Conservation (phyloP, 2,113 vertebrate species). For the Archilochus colubris region DNA sequence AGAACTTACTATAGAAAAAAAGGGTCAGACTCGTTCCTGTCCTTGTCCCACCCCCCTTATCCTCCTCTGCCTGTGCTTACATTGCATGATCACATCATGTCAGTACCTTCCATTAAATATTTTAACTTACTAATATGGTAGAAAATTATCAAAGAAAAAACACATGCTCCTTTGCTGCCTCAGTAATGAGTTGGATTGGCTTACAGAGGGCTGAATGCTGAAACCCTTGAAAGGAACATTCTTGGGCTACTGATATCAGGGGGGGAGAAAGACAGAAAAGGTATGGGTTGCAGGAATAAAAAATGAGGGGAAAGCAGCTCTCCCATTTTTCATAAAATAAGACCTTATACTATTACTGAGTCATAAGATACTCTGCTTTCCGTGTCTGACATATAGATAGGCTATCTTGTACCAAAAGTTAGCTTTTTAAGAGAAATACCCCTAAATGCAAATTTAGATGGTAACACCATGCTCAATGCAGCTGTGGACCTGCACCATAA, state of each 20-base stretch:
- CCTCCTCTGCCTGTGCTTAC: not conserved
- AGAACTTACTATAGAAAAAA: not conserved
- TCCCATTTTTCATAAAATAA: not conserved
- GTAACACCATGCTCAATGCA: not conserved
- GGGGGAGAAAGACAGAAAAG: not conserved
- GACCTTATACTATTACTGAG: not conserved
- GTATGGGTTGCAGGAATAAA: not conserved
- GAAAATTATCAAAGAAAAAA: not conserved
- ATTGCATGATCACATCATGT: not conserved
- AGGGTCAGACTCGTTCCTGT: not conserved
- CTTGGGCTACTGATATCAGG: not conserved
- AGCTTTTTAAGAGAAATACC: not conserved
- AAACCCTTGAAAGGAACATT: not conserved
- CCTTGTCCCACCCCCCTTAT: not conserved
- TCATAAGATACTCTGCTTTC: not conserved
- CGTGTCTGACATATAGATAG: not conserved
- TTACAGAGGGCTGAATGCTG: not conserved
- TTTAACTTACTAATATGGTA: not conserved
- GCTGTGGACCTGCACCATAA: not conserved
- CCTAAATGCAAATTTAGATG: not conserved
- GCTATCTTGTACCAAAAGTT: not conserved
- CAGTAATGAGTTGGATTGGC: not conserved
- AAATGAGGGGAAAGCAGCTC: not conserved
- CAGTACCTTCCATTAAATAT: not conserved
- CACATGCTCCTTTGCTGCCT: not conserved